Base-by-base conservation (phyloP, 2,113 vertebrate species). In the Sturnus vulgaris region DNA sequence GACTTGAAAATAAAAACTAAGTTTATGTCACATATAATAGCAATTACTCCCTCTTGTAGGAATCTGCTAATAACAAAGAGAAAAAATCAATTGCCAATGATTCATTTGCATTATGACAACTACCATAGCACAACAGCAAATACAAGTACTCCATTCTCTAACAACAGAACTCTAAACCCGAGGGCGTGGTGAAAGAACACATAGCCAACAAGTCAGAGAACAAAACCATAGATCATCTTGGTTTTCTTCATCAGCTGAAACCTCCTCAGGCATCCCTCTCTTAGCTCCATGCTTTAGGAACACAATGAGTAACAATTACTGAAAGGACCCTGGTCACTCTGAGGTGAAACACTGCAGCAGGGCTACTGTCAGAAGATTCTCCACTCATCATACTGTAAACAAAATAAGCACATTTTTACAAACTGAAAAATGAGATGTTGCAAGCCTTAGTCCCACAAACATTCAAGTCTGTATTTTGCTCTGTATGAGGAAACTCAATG, bases 151-250 rank as follows among this genome's bases (percentile, higher is more conserved):
- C 22, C 6, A 5, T 68, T 77, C 56, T 88, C n/a, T 64, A 85
- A 69, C 25, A 82, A 25, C 14, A 53, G 0, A 4, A 77, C 15
- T 52, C 46, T 40, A 44, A 81, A 49, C 40, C 8, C 5, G 16
- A 2, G 5, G 1, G 4, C 6, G 1, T 9, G 8, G 24, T 15
- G 2, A 16, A 37, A 27, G 31, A 10, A 0, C 52, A 47, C 8
- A 39, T 59, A 68, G 12, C 2, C 7, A 78, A 44, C 28, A 35
- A 8, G 6, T 15, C 49, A 81, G 33, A 52, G 19, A 90, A 57
- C 7, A 53, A 85, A 68, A 78, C 10, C 3, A 61, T 5, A 8
- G 68, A 82, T n/a, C 25, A 42, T 8, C 30, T 86, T 11, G 50
- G 22, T n/a, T 23, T 79, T 68, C 27, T 27, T 31, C 44, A 85